Conservation (phyloP, 2,888 invertebrate species). For the Pilophorus perplexus region DNA sequence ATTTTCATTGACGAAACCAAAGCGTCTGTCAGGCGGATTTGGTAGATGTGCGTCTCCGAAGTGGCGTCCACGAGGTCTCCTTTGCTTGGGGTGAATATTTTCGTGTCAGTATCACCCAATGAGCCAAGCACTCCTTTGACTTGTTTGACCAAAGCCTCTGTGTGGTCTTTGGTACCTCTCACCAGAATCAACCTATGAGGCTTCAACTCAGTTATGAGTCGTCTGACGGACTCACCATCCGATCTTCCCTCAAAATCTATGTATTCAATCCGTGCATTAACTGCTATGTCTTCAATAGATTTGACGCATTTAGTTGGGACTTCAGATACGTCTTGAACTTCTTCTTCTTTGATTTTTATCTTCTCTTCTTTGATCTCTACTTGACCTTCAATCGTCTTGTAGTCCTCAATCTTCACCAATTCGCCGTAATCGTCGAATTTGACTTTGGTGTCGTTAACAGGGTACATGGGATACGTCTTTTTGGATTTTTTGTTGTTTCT, state of each 20-base stretch:
- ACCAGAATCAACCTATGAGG: slow-evolving; percentile 79
- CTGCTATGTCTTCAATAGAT: slow-evolving; percentile 68
- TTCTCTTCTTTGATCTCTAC: slow-evolving; percentile 67
- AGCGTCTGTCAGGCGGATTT: slow-evolving; percentile 85
- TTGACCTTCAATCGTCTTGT: slow-evolving; percentile 72
- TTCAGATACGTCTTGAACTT: slow-evolving; percentile 55
- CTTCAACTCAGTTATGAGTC: slow-evolving; percentile 76
- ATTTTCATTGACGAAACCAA: slow-evolving; percentile 83
- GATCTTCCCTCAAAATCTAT: slow-evolving; percentile 96
- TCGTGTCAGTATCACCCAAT: slow-evolving; percentile 66
- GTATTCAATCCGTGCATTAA: slow-evolving; percentile 84
- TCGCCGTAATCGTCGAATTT: slow-evolving; percentile 96
- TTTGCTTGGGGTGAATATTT: slow-evolving; percentile 76
- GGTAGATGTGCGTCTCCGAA: slow-evolving; percentile 96
- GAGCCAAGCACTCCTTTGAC: slow-evolving; percentile 64
- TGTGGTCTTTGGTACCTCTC: slow-evolving; percentile 68
- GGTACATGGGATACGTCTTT: slow-evolving; percentile 95
- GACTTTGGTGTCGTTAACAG: slow-evolving; percentile 86
- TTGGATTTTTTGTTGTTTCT: slow-evolving; percentile 67
- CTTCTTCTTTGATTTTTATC: slow-evolving; percentile 36
- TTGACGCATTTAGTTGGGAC: slow-evolving; percentile 88
- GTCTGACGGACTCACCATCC: slow-evolving; percentile 77
- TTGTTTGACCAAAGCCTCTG: slow-evolving; percentile 65
- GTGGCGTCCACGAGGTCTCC: slow-evolving; percentile 92
- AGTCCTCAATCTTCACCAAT: slow-evolving; percentile 86